These are phyloP conservation scores for Coendou prehensilis DNA, from an alignment of 2,797 vertebrate species.

Conservation along the genomic window DNA sequence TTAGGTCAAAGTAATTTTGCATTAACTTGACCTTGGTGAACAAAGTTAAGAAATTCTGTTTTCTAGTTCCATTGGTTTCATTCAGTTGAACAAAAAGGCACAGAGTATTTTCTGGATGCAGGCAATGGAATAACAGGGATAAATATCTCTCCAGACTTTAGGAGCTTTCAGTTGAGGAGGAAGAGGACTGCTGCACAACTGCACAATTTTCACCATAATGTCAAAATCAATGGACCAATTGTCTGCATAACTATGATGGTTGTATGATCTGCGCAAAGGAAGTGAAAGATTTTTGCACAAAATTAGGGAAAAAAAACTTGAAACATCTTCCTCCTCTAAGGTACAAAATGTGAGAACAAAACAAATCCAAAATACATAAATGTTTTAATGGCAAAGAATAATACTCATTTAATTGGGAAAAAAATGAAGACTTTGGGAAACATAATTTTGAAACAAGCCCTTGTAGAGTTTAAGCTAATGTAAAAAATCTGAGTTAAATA, in stretches of 20 bases:
- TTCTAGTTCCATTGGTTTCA: not conserved
- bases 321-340: constrained; percentile 24
- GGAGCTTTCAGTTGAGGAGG: not conserved
- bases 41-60: constrained; percentile 8
- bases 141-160: not conserved
- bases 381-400: constrained; percentile 35
- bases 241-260: not conserved
- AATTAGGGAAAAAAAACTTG: constrained; percentile 3
- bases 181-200: not conserved
- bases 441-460: constrained; percentile 23
- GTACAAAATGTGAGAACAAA: constrained; percentile 39
- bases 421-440: constrained; percentile 61
- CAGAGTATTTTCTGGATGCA: not conserved
- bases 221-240: not conserved
- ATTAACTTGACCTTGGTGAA: not conserved
- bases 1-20: not conserved
- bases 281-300: constrained; percentile 29
- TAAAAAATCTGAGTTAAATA: constrained; percentile 29
- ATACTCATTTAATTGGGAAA: constrained; percentile 24
- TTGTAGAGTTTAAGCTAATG: constrained; percentile 56
- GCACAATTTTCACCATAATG: not conserved
- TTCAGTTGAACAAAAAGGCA: not conserved
- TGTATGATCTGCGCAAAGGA: constrained; percentile 22
- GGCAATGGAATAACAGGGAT: not conserved
- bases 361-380: not conserved